phyloP scores from a whole-genome alignment of 92 coral and sea anemone genomes.

The Porites cylindrica region DNA sequence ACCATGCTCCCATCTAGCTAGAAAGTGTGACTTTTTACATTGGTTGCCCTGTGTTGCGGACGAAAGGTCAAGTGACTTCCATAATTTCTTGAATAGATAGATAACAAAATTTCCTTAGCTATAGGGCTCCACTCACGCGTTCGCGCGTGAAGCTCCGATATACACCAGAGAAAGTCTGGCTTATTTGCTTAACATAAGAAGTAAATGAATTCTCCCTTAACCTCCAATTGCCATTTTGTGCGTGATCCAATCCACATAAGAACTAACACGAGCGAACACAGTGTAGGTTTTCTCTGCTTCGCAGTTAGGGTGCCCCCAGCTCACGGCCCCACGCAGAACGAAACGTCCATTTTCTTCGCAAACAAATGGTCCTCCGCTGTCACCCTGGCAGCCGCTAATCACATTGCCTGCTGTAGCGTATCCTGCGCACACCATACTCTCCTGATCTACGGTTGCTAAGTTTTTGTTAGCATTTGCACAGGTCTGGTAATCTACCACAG shows the following conservation, averaged over 20 bases:
- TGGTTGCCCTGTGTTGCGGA: too few relatives aligned
- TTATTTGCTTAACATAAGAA: not conserved
- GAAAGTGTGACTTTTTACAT: too few relatives aligned
- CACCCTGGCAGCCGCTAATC: slow-evolving; percentile 90
- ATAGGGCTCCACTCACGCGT: too few relatives aligned
- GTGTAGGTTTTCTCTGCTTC: slow-evolving; percentile 75
- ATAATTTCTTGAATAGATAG: too few relatives aligned
- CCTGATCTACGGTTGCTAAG: slow-evolving; percentile 77
- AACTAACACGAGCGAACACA: slow-evolving; percentile 83
- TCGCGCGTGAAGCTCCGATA: too few relatives aligned
- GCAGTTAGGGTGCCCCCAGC: slow-evolving; percentile 84
- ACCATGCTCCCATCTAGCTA: too few relatives aligned
- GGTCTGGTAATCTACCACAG: slow-evolving; percentile 72
- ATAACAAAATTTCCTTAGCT: too few relatives aligned
- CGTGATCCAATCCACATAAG: slow-evolving; percentile 82
- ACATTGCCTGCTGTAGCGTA: slow-evolving; percentile 76
- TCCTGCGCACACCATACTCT: slow-evolving; percentile 86
- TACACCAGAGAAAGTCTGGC: too few relatives aligned
- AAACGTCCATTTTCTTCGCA: slow-evolving; percentile 82
- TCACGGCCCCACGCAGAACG: slow-evolving; percentile 84
- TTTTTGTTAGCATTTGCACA: slow-evolving; percentile 72
- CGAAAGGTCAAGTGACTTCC: too few relatives aligned
- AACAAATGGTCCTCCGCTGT: slow-evolving; percentile 92
- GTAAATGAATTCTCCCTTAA: not conserved
- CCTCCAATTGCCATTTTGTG: slow-evolving; percentile 70